Base-by-base conservation (phyloP, 1,140 invertebrate species). In the Pteromalus puparum region DNA sequence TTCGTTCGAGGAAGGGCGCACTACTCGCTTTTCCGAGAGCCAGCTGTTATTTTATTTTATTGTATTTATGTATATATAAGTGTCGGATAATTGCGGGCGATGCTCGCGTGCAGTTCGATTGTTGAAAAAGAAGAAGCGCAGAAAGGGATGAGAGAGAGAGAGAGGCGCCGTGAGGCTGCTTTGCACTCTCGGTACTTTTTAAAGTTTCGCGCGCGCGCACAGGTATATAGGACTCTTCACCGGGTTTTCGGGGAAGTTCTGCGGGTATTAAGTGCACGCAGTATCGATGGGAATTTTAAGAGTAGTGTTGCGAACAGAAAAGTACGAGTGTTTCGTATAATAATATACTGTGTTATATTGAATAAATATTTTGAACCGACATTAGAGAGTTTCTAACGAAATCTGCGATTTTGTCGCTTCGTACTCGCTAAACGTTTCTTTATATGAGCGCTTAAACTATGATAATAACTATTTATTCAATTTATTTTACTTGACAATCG, bases 1-100 rank as follows among this genome's bases (percentile, higher is more conserved):
- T 82, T 74, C 30, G 53, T 84, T 73, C 82, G 76, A 73, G 28
- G 82, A 79, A 84, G 46, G 38, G 24, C n/a, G 77, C 65, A 30
- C 18, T 34, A 10, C 68, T 18, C 70, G 80, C 15, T 72, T 81
- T 73, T 61, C 42, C 48, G 73, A 46, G 48, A 76, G 21, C n/a
- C 34, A 2, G 18, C 13, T 13, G 12, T 61, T 61, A 61, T 61
- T 61, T 53, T 18, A 53, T 53, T 53, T 61, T 61, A 61, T 61
- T 61, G 53, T 61, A 61, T 61, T 61, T 61, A 61, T 15, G 53
- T 61, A 61, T 61, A 15, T 48, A 61, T 61, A 61, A 61, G 24
- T 68, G 34, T 46, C 28, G 34, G 48, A 42, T 67, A 42, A 72
- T 26, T 28, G 65, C 38, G 30, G 24, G 18, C 72, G 34, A 80